Percentiles rank a stretch among this genome's conserved stretches.
Evolutionary conservation across 1,140 invertebrate species (phyloP).

Genomic region (Sitodiplosis mosellana): DNA sequence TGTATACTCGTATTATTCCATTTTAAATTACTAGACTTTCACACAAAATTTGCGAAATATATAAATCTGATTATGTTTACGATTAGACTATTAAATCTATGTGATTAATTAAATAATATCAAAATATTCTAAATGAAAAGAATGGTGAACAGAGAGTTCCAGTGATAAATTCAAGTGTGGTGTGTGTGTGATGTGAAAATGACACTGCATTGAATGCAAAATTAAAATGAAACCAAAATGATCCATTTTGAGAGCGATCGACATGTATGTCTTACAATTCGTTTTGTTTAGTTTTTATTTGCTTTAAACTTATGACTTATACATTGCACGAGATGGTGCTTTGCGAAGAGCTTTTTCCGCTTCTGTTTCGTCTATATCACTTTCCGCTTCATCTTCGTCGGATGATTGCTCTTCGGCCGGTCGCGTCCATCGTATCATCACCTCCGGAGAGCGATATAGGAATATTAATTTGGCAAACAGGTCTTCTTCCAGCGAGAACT

Average conservation of each 20-base stretch:
- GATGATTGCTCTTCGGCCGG: slow-evolving; percentile 9
- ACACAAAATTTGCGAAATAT: no score
- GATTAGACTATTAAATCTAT: no score
- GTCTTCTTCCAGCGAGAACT: slow-evolving; percentile 90
- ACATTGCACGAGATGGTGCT: neutral
- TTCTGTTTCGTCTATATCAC: neutral
- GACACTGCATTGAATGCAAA: neutral
- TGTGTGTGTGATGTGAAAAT: neutral
- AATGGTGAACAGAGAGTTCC: no score
- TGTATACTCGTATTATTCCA: no score
- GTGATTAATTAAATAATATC: no score
- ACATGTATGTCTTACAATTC: neutral
- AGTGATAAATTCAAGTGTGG: neutral
- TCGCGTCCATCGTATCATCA: slow-evolving; percentile 88
- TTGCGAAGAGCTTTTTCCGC: neutral
- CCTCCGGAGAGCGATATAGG: slow-evolving; percentile 94
- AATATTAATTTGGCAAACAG: slow-evolving; percentile 97
- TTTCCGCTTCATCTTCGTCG: neutral
- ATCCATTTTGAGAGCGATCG: neutral
- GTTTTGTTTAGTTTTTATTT: neutral
- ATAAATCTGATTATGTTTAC: no score
- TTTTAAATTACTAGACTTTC: no score
- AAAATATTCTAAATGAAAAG: no score
- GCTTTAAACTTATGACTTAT: neutral
- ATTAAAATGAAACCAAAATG: neutral